Conservation (phyloP, 1,140 invertebrate genomes). For the Melipona quadrifasciata region DNA sequence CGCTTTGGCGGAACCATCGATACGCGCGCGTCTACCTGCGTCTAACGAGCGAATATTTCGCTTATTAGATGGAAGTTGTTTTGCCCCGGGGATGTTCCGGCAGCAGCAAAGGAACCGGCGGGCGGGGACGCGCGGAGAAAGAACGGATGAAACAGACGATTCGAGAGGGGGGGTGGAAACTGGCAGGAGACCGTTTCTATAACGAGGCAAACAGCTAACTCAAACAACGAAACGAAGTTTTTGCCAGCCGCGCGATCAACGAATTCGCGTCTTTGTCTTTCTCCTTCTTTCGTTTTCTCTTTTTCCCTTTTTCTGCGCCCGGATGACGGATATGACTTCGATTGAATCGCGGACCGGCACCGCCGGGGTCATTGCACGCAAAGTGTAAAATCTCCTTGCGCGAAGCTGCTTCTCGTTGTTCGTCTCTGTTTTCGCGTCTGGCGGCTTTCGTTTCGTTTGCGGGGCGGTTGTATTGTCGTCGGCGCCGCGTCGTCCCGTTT, state of each 20-base stretch:
- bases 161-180: not conserved
- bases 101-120: not conserved
- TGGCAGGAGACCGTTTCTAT: not conserved
- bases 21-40: not conserved
- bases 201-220: constrained; percentile 47
- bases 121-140: not conserved
- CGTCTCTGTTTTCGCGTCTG: not conserved
- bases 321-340: constrained; percentile 25
- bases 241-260: constrained; percentile 10
- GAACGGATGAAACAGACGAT: not conserved
- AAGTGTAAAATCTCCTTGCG: not conserved
- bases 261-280: constrained; percentile 17
- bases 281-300: too few species aligned
- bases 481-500: not conserved
- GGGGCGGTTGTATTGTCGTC: not conserved
- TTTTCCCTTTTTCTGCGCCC: too few species aligned
- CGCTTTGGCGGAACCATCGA: not conserved
- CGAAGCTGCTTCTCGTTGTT: too few species aligned
- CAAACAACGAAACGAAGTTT: constrained; percentile 39
- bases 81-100: not conserved
- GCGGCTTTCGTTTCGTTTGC: not conserved
- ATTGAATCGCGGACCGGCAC: constrained; percentile 19
- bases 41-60: constrained; percentile 35
- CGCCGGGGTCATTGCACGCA: constrained; percentile 1
- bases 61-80: constrained; percentile 35